Evolutionary conservation across 2,888 invertebrate species (phyloP), one percentile per base, ranked within the genome.

Genomic region (Leucania comma): DNA sequence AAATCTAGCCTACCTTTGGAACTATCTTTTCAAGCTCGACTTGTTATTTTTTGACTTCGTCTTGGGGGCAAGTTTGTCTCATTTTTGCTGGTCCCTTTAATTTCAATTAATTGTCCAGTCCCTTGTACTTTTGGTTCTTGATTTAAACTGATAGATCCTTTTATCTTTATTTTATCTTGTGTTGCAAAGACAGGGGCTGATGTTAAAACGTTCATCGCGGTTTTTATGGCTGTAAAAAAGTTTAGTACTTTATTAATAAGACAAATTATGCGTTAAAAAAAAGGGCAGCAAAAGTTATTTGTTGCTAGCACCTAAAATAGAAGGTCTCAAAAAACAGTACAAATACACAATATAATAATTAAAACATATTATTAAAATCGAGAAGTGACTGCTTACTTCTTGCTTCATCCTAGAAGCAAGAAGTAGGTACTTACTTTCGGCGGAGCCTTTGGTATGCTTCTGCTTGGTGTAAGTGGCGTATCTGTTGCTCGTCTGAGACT

Each of bases 1-100:
- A 54, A 74, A 53, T 6, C 8, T 32, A 56, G 35, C 29, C 6
- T 51, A 82, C 78, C 81, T 92, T 95, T 0, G 93, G 91, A 5
- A 96, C 95, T 68, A 96, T 93, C 89, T 96, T 96, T 0, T 97
- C 97, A 0, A 96, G 82, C 97, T 97, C 1, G 96, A 96, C 75
- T 83, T 83, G 65, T 22, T 70, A 4, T 83, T 78, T 10, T n/a
- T 38, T 50, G 32, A 35, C 32, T 24, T 68, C 12, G 10, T 67
- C 26, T 61, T 79, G 17, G 63, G 64, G 26, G 61, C 50, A 51
- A 54, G 14, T n/a, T 51, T 65, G 51, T 42, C 68, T 29, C 68
- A 64, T 51, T 81, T 83, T 38, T 72, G 75, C 26, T 67, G 54
- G 12, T 86, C 82, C 22, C 75, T 66, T 26, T 78, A 72, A 29